Base-by-base conservation (phyloP, 1,140 invertebrate genomes). In the Acarapis woodi region DNA sequence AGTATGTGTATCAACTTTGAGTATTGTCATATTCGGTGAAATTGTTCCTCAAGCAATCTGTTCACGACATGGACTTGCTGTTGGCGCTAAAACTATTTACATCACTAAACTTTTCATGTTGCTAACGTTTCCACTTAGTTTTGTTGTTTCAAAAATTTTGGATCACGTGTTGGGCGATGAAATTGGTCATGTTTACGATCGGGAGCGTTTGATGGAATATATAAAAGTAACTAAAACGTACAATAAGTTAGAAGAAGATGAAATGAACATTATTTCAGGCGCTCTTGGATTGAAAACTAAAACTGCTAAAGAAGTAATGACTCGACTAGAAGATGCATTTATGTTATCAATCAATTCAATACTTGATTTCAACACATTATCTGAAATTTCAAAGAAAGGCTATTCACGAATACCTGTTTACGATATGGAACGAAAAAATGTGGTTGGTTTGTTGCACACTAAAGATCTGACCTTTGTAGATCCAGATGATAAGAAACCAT, bases 401-500 rank as follows among this genome's bases (percentile, higher is more conserved):
- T 94, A 74, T 55, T 90, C 83, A 18, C 64, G 90, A 32, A 82
- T 97, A 47, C 90, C 90, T 1, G 79, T 97, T 3, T 96, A 68
- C 53, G 79, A 88, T 47, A 57, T 58, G 43, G 54, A 63, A 19
- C 64, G 75, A 33, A 70, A 68, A 41, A 93, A 88, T 53, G 85
- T 97, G 47, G 66, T 93, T 2, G 77, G 79, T 12, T 65, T 96
- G 50, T 58, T 97, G 0, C 90, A 90, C 55, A 87, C 87, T 40
- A 96, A 94, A 59, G 88, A 97, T 60, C 62, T 97, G 45, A 83
- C 87, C 3, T 77, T 97, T 49, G 71, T 96, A 34, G 90, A 97
- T 62, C 83, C 88, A 0, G 83, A 93, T 56, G 87, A 96, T 54
- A 82, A 80, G 52, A 88, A 78, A 12, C 79, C 80, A 5, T 58